Evolutionary conservation across 2,888 invertebrate genomes (phyloP), one percentile per base, ranked within the genome.

Genomic region (Diaphora mendica): DNA sequence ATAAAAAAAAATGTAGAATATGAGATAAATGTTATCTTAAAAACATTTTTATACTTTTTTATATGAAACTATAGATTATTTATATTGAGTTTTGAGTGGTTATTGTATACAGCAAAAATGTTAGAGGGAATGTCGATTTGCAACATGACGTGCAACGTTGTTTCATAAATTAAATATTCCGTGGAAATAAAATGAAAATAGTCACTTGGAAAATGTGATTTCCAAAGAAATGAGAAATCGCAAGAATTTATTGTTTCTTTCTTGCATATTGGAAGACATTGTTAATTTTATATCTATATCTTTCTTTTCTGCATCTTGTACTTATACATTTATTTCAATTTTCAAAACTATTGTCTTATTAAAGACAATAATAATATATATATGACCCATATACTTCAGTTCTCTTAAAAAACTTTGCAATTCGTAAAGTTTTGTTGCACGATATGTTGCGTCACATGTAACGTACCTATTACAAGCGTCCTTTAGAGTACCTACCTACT

Each of bases 31-130:
- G 78, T 85, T 83, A 76, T 76, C 76, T 82, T 80, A 77, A 70
- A 68, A 73, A 75, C 82, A 84, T 82, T 82, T 90, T 89, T 87
- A 81, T 87, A 87, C 84, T 84, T 89, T 88, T 90, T 83, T 85
- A 69, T 70, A 75, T 87, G 82, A 77, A 85, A 77, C 76, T 78
- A 84, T 78, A 84, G 79, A 74, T 86, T 84, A 88, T 88, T 89
- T 88, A 89, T 74, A 71, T 67, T 72, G 73, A 62, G 79, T 76
- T 74, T 88, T 84, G 81, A 84, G 78, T 82, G 84, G 85, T 89
- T 89, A 85, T 87, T 86, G 86, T 89, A 20, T n/a, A 59, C 85
- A 48, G 74, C 88, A 88, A 90, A 88, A 87, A 87, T 89, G 87
- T 83, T 85, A 86, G 88, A 82, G 83, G 85, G 79, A 83, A 83